phyloP scores from a whole-genome alignment of 2,113 vertebrate species.

The Poeciliopsis turrubarensis region DNA sequence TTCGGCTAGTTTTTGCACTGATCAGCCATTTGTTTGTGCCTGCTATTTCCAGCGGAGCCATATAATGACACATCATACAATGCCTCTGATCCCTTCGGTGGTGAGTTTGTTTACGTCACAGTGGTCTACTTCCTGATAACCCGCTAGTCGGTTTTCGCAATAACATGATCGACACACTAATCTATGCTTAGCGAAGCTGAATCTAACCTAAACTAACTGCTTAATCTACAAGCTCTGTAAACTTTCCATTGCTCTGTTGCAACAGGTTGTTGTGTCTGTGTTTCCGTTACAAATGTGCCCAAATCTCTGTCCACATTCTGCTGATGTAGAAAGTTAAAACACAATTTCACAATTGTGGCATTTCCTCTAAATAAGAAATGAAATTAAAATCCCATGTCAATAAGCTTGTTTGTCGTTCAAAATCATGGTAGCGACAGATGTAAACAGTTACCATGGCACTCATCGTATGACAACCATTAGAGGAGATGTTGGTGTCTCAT shows the following conservation, averaged over 20 bases:
- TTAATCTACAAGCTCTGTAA: constrained; percentile 20
- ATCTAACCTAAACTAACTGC: constrained; percentile 21
- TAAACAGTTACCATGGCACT: too few relatives aligned
- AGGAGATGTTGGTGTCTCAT: too few relatives aligned
- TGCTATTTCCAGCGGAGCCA: constrained; percentile 88
- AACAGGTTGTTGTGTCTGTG: not conserved
- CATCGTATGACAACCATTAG: too few relatives aligned
- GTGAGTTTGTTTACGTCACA: constrained; percentile 85
- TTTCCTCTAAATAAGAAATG: too few relatives aligned
- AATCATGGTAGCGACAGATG: too few relatives aligned
- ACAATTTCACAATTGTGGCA: too few relatives aligned
- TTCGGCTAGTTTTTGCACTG: constrained; percentile 22
- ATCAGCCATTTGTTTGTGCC: constrained; percentile 39
- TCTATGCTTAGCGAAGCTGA: constrained; percentile 12
- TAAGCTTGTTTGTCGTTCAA: too few relatives aligned
- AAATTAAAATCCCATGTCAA: too few relatives aligned
- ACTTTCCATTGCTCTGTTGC: not conserved
- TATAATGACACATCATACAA: constrained; percentile 92
- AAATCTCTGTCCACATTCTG: too few relatives aligned
- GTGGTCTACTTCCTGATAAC: constrained; percentile 21
- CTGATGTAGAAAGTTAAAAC: too few relatives aligned
- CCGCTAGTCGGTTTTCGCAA: constrained; percentile 19
- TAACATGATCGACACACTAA: constrained; percentile 77
- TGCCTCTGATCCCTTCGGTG: constrained; percentile 89
- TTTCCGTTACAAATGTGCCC: not conserved